A percentile compares a stretch with the other conserved stretches of the same genome.
Evolutionary conservation across 2,797 vertebrate species (phyloP).

Genomic region (Accipiter minullus): DNA sequence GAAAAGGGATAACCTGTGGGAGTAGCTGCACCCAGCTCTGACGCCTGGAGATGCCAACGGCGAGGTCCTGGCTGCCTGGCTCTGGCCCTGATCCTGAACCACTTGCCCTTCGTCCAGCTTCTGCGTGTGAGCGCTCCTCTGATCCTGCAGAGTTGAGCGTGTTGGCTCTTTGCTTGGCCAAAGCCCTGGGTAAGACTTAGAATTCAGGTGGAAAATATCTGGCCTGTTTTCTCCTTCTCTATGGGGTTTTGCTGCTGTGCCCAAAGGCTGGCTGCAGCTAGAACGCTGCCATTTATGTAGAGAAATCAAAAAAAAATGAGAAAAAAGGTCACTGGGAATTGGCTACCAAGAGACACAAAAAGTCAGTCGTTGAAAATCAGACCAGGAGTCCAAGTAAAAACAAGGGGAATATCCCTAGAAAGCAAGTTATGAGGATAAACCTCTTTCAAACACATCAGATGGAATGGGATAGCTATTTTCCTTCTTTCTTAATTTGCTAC

Average conservation of each 20-base stretch:
- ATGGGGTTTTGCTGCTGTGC: not conserved
- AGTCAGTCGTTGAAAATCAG: not conserved
- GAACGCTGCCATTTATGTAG: not conserved
- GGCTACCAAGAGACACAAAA: not conserved
- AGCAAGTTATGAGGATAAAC: not conserved
- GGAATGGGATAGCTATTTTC: not conserved
- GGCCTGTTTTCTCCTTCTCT: conserved; percentile 18
- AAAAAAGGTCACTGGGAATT: conserved; percentile 21
- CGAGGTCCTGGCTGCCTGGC: not conserved
- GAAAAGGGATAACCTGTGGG: conserved; percentile 14
- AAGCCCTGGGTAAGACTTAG: not conserved
- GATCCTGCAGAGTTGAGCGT: not conserved
- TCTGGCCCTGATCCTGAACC: not conserved
- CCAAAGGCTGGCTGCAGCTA: not conserved
- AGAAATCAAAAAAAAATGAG: conserved; percentile 7
- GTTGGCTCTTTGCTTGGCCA: not conserved
- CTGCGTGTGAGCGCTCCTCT: not conserved
- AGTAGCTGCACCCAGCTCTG: not conserved
- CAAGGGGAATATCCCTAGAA: not conserved
- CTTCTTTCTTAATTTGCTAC: not conserved
- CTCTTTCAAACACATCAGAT: not conserved
- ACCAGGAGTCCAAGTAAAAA: not conserved
- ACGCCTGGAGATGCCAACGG: not conserved
- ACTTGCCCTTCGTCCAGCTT: not conserved
- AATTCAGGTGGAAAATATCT: conserved; percentile 37